Conservation (phyloP, 1,140 invertebrate species). For the Onthophagus taurus region DNA sequence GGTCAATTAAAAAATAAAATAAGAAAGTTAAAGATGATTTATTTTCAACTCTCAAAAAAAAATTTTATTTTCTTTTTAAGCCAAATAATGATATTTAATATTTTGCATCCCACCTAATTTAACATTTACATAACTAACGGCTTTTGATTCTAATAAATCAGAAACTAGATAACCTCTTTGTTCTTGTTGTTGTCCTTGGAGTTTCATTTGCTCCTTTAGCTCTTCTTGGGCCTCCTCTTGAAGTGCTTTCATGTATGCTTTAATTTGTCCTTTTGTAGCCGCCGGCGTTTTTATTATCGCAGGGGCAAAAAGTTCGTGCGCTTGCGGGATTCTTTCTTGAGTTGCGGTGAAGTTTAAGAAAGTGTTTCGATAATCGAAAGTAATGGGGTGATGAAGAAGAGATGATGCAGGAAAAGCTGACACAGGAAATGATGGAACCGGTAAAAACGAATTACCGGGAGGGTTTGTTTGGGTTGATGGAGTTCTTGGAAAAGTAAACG, state of each 20-base stretch:
- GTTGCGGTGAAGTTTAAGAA: neutral
- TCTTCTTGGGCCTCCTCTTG: conserved; percentile 1
- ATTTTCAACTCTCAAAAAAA: no score
- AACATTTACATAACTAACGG: conserved; percentile 11
- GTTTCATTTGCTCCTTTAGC: neutral
- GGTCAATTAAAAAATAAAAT: no score
- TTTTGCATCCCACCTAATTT: conserved; percentile 5
- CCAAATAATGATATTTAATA: conserved; percentile 6
- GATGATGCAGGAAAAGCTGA: no score
- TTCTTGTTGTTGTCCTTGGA: no score
- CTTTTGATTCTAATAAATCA: neutral
- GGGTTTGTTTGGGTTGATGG: no score
- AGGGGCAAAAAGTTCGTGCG: conserved; percentile 2
- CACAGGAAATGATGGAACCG: no score
- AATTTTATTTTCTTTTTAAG: no score
- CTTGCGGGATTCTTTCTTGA: neutral
- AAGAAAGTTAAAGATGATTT: no score
- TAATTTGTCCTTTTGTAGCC: conserved; percentile 8
- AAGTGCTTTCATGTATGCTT: conserved; percentile 6
- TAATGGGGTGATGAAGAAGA: no score
- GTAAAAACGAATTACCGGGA: no score
- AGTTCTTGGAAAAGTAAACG: no score
- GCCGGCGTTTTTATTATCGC: conserved; percentile 10
- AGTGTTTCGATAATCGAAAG: no score
- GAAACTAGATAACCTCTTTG: neutral